Evolutionary conservation across 2,113 vertebrate genomes (phyloP).

Genomic region (Calidris pygmaea): DNA sequence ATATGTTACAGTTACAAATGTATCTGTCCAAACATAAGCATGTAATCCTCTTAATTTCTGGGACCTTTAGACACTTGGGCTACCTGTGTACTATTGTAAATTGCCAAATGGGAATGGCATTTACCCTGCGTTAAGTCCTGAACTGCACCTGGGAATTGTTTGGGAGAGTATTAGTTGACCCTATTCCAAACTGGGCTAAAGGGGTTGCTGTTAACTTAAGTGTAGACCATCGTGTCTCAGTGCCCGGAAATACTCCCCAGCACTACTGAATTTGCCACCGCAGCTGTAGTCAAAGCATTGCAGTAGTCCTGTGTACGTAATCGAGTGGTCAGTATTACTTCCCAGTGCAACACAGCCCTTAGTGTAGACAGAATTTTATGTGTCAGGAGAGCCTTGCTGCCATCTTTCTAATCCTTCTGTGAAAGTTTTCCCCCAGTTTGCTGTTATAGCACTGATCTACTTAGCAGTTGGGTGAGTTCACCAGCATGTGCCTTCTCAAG

Average conservation of each 20-base stretch:
- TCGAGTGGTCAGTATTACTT: background rate
- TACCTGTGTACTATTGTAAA: background rate
- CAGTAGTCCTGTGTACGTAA: background rate
- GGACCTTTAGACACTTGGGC: background rate
- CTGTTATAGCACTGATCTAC: background rate
- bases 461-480: background rate
- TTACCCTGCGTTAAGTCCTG: background rate
- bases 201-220: background rate
- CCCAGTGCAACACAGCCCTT: background rate
- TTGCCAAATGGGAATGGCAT: background rate
- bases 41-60: background rate
- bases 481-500: background rate
- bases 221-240: background rate
- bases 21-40: background rate
- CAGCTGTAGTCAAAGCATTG: background rate
- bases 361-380: background rate
- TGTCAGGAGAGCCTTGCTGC: accelerated
- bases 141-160: background rate
- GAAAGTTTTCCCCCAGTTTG: background rate
- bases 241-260: background rate
- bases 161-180: background rate
- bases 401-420: background rate
- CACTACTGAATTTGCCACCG: background rate
- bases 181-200: background rate
- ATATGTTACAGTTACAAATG: background rate